These are phyloP conservation scores for Asteroscopus sphinx DNA, from an alignment of 2,888 invertebrate genomes.

Conservation along the genomic window DNA sequence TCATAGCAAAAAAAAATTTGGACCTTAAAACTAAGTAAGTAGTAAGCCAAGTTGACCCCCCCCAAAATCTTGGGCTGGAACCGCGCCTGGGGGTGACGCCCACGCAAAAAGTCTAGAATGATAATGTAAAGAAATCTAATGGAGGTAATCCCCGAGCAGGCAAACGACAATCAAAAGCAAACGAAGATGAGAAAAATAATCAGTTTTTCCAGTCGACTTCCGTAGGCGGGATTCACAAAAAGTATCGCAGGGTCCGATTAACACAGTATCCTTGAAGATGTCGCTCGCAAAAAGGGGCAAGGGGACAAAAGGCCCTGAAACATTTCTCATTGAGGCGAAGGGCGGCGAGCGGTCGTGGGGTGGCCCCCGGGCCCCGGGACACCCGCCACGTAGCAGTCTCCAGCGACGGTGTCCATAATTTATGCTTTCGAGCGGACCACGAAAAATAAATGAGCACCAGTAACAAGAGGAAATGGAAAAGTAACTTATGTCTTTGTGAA, in stretches of 20 bases:
- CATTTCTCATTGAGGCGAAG: conserved; percentile 84
- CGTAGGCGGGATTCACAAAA: conserved; percentile 75
- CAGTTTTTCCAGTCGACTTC: conserved; percentile 73
- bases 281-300: conserved; percentile 85
- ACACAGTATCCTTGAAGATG: conserved; percentile 88
- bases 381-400: conserved; percentile 75
- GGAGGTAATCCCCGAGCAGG: conserved; percentile 42
- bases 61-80: too few species aligned
- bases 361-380: conserved; percentile 46
- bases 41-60: too few species aligned
- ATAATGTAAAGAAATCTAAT: conserved; percentile 36
- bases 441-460: conserved; percentile 85
- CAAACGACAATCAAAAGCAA: conserved; percentile 68
- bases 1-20: too few species aligned
- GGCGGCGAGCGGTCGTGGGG: conserved; percentile 61
- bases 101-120: conserved; percentile 37
- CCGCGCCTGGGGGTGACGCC: too few species aligned
- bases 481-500: conserved; percentile 64
- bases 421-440: conserved; percentile 85
- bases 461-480: conserved; percentile 79
- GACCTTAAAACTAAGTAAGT: too few species aligned
- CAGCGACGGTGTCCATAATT: conserved; percentile 86
- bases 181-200: conserved; percentile 61
- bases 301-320: conserved; percentile 85
- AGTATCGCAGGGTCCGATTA: conserved; percentile 84